A percentile compares a stretch with the other conserved stretches of the same genome.
phyloP scores from a whole-genome alignment of 2,797 vertebrate species.

The Cryptoblepharus egeriae region DNA sequence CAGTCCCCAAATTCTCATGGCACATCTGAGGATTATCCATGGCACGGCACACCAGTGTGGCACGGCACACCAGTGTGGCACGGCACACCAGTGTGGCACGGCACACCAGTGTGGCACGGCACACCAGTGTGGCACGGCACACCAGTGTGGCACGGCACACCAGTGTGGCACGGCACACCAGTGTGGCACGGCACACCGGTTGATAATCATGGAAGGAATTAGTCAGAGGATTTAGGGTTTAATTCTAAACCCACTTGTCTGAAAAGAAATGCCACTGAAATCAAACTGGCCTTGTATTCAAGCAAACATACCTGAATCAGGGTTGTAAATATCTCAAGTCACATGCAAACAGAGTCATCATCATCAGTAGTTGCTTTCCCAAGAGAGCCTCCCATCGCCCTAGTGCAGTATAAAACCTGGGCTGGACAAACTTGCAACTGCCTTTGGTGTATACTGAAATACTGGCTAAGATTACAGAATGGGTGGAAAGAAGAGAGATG shows the following conservation, averaged over 20 bases:
- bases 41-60: no score
- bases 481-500: neutral
- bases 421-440: neutral
- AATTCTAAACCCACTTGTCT: neutral
- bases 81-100: no score
- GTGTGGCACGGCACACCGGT: no score
- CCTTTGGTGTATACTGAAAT: neutral
- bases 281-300: neutral
- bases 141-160: no score
- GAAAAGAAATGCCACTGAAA: neutral
- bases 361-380: neutral
- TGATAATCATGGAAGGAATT: no score
- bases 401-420: neutral
- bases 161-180: no score
- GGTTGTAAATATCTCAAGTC: neutral
- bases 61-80: no score
- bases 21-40: no score
- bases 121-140: no score
- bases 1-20: no score
- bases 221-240: neutral
- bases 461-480: neutral
- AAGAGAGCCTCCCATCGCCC: constrained; percentile 3
- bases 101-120: no score
- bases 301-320: neutral
- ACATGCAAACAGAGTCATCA: neutral